phyloP scores from a whole-genome alignment of 2,888 invertebrate species.

The Cataglyphis albicans region DNA sequence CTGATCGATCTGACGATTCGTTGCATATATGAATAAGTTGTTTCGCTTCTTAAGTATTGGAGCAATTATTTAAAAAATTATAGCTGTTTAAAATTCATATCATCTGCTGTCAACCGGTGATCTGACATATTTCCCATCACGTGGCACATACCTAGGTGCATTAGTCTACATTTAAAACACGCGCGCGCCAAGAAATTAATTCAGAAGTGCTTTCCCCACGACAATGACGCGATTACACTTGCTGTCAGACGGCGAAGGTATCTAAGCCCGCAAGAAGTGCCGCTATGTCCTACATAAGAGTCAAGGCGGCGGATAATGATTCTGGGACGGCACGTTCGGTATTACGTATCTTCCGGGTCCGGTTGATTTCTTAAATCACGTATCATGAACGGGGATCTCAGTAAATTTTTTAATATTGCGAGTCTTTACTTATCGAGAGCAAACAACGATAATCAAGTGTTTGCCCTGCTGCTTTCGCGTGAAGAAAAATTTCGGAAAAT shows the following conservation, averaged over 20 bases:
- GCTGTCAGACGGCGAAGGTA: conserved; percentile 72
- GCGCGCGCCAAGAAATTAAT: conserved; percentile 30
- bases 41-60: not conserved
- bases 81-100: conserved; percentile 30
- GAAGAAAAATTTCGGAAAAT: not conserved
- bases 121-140: conserved; percentile 8
- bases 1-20: not conserved
- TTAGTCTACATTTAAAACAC: conserved; percentile 6
- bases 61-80: conserved; percentile 11
- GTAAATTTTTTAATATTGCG: not conserved
- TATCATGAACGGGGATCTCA: not conserved
- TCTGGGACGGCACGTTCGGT: conserved; percentile 74
- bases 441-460: not conserved
- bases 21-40: not conserved
- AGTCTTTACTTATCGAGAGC: not conserved
- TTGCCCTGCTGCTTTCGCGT: too few relatives aligned
- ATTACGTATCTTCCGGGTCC: conserved; percentile 69
- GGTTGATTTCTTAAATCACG: conserved; percentile 28
- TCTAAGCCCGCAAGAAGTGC: conserved; percentile 79
- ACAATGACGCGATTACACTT: conserved; percentile 61
- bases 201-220: conserved; percentile 34
- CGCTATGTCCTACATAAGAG: conserved; percentile 83
- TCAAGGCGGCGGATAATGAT: conserved; percentile 71
- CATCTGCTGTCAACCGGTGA: not conserved
- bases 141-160: not conserved